Percentiles rank a stretch among this genome's conserved stretches.
Evolutionary conservation across 2,113 vertebrate genomes (phyloP).

Genomic region (Vulpes vulpes): DNA sequence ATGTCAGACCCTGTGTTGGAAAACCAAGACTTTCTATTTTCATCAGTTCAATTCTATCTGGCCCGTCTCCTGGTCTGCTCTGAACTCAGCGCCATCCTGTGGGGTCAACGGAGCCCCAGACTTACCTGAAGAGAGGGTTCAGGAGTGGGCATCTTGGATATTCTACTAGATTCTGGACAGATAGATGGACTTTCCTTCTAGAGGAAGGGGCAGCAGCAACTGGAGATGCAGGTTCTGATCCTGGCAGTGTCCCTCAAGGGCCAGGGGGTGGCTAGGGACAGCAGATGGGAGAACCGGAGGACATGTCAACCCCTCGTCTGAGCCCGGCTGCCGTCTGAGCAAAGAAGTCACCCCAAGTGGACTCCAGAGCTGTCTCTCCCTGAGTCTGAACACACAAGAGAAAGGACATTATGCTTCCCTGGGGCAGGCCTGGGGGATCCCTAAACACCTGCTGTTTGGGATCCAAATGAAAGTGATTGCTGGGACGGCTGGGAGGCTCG

Average conservation of each 20-base stretch:
- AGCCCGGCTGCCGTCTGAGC: not conserved
- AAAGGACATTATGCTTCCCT: too few species aligned
- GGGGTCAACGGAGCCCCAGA: not conserved
- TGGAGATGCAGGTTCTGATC: not conserved
- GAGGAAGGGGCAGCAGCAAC: not conserved
- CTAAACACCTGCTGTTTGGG: not conserved
- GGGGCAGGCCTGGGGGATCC: not conserved
- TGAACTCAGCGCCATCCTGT: not conserved
- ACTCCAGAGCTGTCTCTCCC: not conserved
- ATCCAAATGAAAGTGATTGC: not conserved
- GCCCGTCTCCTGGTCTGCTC: too few species aligned
- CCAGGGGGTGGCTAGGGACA: not conserved
- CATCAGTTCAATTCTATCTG: accelerated
- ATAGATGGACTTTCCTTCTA: accelerated
- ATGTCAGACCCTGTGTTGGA: not conserved
- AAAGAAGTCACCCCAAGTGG: not conserved
- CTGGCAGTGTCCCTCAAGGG: not conserved
- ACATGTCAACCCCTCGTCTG: not conserved
- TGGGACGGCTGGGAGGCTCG: too few species aligned
- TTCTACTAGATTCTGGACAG: not conserved
- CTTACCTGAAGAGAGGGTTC: not conserved
- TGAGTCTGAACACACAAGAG: not conserved
- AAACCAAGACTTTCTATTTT: not conserved
- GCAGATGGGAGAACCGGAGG: accelerated
- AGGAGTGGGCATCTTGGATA: accelerated